Evolutionary conservation across 53 echinoderm and acorn worm species (phyloP).

Genomic region (Arbacia lixula): DNA sequence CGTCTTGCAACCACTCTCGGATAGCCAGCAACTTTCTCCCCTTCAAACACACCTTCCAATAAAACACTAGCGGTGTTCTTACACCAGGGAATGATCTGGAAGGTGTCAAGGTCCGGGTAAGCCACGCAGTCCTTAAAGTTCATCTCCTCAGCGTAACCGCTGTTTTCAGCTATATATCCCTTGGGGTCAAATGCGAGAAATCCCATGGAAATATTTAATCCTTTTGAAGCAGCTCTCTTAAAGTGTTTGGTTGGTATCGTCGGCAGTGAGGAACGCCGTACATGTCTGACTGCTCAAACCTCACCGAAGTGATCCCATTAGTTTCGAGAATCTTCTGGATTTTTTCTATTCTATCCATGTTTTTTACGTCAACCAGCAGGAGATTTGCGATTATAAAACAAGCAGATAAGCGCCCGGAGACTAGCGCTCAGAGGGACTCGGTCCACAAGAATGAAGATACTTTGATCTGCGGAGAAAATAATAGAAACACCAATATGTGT

Average conservation of each 20-base stretch:
- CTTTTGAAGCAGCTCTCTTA: constrained; percentile 58
- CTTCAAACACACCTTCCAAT: constrained; percentile 59
- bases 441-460: too few species aligned
- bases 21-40: constrained; percentile 33
- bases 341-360: too few species aligned
- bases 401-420: too few species aligned
- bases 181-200: constrained; percentile 69
- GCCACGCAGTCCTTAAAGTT: constrained; percentile 67
- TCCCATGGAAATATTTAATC: constrained; percentile 58
- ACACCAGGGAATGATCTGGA: constrained; percentile 81
- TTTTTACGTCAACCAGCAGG: too few species aligned
- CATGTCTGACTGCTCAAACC: constrained; percentile 83
- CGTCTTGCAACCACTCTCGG: constrained; percentile 36
- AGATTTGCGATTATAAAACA: too few species aligned
- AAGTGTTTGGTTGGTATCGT: constrained; percentile 75
- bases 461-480: too few species aligned
- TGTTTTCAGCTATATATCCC: constrained; percentile 38
- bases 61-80: constrained; percentile 74
- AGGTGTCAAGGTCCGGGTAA: constrained; percentile 78
- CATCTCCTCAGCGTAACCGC: constrained; percentile 71
- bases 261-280: constrained; percentile 79
- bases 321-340: constrained; percentile 50
- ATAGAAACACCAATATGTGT: too few species aligned
- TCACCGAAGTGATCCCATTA: constrained; percentile 65
- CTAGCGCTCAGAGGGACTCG: too few species aligned